Evolutionary conservation across 2,797 vertebrate genomes (phyloP).

Genomic region (Falco peregrinus): DNA sequence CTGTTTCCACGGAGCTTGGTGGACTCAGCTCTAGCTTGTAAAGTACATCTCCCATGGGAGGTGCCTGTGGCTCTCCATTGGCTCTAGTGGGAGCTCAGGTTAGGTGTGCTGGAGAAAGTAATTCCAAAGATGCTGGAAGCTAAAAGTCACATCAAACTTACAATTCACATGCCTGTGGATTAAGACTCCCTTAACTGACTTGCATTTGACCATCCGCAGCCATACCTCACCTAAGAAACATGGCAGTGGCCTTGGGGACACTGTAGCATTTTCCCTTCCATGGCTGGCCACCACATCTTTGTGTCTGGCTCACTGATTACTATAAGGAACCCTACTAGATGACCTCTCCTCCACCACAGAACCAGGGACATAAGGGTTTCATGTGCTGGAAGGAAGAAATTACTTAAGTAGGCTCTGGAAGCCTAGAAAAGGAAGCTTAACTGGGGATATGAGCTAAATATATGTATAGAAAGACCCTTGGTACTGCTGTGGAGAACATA

Average conservation of each 20-base stretch:
- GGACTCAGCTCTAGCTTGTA: not conserved
- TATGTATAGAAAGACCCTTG: not conserved
- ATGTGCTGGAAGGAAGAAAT: not conserved
- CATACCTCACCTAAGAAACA: not conserved
- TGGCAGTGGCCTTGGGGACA: not conserved
- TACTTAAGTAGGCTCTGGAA: not conserved
- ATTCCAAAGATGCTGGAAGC: not conserved
- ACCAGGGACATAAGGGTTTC: not conserved
- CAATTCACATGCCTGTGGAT: not conserved
- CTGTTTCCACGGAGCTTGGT: rapidly evolving
- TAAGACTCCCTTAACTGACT: not conserved
- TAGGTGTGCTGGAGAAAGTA: not conserved
- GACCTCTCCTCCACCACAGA: not conserved
- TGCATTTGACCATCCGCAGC: not conserved
- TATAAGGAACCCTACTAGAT: not conserved
- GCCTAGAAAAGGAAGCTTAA: not conserved
- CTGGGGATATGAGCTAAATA: not conserved
- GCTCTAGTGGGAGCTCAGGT: not conserved
- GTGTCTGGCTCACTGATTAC: not conserved
- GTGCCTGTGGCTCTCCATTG: rapidly evolving
- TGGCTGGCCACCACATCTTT: not conserved
- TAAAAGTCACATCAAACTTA: not conserved
- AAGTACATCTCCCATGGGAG: not conserved
- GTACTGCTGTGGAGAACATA: not conserved
- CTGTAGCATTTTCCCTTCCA: not conserved